phyloP scores from a whole-genome alignment of 1,140 invertebrate species.

The Vanessa atalanta region DNA sequence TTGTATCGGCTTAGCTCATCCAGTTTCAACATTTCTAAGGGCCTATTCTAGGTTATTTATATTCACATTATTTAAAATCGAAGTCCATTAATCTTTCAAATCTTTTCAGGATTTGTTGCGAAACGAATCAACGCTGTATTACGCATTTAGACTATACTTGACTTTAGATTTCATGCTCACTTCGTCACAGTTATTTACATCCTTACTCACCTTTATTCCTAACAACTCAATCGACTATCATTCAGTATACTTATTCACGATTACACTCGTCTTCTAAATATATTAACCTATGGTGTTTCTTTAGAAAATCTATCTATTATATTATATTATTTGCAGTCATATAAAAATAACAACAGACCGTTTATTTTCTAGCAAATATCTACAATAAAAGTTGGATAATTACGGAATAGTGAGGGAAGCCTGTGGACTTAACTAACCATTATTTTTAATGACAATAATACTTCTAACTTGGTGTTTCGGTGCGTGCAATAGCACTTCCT shows the following conservation, averaged over 20 bases:
- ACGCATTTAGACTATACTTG: slow-evolving; percentile 30
- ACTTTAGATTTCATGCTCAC: slow-evolving; percentile 38
- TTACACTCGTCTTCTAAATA: slow-evolving; percentile 51
- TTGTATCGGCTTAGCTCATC: slow-evolving; percentile 75
- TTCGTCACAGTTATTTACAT: slow-evolving; percentile 54
- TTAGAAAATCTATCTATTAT: slow-evolving; percentile 76
- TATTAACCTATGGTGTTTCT: slow-evolving; percentile 70
- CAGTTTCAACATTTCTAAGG: slow-evolving; percentile 54
- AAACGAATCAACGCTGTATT: slow-evolving; percentile 32
- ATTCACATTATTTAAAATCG: slow-evolving; percentile 33
- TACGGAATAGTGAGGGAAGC: slow-evolving; percentile 71
- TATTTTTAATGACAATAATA: slow-evolving; percentile 61
- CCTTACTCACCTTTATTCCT: slow-evolving; percentile 32
- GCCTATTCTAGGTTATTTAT: slow-evolving; percentile 40
- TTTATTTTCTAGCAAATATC: slow-evolving; percentile 76
- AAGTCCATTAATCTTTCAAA: slow-evolving; percentile 33
- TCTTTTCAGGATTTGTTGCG: slow-evolving; percentile 32
- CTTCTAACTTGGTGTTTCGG: slow-evolving; percentile 78
- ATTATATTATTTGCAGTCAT: slow-evolving; percentile 74
- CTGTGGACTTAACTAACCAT: slow-evolving; percentile 70
- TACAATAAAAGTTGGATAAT: slow-evolving; percentile 74
- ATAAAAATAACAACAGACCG: slow-evolving; percentile 80
- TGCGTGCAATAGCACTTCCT: slow-evolving; percentile 80
- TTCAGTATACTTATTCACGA: slow-evolving; percentile 45
- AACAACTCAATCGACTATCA: slow-evolving; percentile 42